These are phyloP conservation scores for Cotesia typhae DNA, from an alignment of 1,140 invertebrate genomes.

Conservation along the genomic window DNA sequence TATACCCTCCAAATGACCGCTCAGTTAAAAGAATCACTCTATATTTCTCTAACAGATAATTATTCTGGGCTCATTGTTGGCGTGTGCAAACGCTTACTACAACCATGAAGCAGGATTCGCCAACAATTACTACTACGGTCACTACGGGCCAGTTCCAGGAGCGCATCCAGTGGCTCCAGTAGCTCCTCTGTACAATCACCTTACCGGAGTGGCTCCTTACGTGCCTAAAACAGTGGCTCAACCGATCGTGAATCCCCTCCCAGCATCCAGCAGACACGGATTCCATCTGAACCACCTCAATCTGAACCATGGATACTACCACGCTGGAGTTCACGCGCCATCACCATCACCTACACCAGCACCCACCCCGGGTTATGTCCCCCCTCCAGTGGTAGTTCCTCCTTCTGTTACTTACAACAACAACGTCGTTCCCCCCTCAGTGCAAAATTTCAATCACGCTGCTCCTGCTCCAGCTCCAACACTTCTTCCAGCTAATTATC, in stretches of 20 bases:
- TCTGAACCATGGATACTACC: conserved; percentile 2
- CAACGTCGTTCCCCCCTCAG: conserved; percentile 19
- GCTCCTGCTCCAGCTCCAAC: too few species aligned
- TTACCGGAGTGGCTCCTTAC: not conserved
- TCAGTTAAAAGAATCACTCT: not conserved
- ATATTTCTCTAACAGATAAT: not conserved
- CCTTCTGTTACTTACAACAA: conserved; percentile 23
- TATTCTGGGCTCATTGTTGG: conserved; percentile 1
- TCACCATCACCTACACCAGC: not conserved
- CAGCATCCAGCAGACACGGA: not conserved
- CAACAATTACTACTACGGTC: not conserved
- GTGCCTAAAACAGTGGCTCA: not conserved
- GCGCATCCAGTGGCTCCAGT: conserved; percentile 7
- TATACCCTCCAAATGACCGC: too few species aligned
- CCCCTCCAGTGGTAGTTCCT: conserved; percentile 14
- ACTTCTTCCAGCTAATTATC: not conserved
- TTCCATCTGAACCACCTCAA: conserved; percentile 8
- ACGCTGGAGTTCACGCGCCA: not conserved
- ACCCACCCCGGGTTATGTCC: not conserved
- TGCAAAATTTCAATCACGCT: conserved; percentile 9
- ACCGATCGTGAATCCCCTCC: conserved; percentile 20
- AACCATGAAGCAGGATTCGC: conserved; percentile 6
- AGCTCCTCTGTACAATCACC: not conserved
- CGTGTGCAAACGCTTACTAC: conserved; percentile 9
- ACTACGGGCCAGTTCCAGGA: not conserved